Percentiles rank a stretch among this genome's conserved stretches.
These are phyloP conservation scores for Ploceus nigricollis DNA, from an alignment of 2,113 vertebrate genomes.

Conservation along the genomic window DNA sequence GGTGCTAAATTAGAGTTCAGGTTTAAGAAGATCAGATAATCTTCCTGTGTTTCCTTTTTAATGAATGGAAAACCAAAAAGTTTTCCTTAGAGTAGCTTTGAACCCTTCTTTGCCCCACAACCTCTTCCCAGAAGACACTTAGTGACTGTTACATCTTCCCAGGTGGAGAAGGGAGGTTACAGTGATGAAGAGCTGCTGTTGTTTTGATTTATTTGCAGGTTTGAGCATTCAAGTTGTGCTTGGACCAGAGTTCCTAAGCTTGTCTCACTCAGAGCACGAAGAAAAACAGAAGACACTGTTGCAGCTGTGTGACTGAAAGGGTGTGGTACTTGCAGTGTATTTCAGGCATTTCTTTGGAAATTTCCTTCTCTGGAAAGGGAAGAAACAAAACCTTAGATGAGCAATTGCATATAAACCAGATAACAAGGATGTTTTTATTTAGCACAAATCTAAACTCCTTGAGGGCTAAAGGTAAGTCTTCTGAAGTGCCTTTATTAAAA, in stretches of 20 bases:
- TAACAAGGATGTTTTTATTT: neutral
- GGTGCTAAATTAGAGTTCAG: neutral
- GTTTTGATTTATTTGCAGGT: neutral
- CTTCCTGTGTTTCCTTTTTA: neutral
- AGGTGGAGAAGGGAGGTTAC: neutral
- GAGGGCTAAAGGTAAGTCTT: neutral
- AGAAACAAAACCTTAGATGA: neutral
- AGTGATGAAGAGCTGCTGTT: neutral
- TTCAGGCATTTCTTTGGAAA: neutral
- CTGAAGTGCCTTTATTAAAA: neutral
- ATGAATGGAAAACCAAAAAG: neutral
- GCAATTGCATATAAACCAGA: neutral
- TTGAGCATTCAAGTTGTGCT: neutral
- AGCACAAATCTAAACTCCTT: neutral
- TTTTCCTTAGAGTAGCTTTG: neutral
- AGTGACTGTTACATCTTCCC: neutral
- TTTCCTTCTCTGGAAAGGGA: neutral
- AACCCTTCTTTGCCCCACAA: neutral
- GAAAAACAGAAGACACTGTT: neutral
- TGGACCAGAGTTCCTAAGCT: neutral
- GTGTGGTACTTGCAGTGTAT: neutral
- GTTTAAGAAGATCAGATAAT: neutral
- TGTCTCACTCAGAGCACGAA: neutral
- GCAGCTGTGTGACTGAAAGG: neutral
- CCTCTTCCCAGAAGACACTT: neutral